A percentile compares a stretch with the other conserved stretches of the same genome.
These are phyloP conservation scores for Aradophagus sp. DNA, from an alignment of 1,140 invertebrate species.

Conservation along the genomic window DNA sequence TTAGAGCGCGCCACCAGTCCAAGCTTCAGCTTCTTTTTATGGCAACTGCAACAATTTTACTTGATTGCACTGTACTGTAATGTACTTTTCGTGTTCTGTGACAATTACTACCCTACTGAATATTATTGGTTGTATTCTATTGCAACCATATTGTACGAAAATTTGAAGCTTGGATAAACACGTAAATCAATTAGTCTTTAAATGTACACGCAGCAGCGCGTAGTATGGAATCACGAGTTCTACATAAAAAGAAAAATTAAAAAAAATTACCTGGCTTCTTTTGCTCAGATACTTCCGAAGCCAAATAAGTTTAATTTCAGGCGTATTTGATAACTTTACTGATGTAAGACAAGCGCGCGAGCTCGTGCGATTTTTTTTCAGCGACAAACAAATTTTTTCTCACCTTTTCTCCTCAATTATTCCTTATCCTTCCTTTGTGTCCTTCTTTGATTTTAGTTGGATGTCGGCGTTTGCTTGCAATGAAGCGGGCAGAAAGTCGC, in stretches of 20 bases:
- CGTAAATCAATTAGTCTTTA: constrained; percentile 34
- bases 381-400: too few species aligned
- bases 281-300: constrained; percentile 39
- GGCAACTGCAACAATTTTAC: too few species aligned
- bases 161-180: constrained; percentile 28
- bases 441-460: too few species aligned
- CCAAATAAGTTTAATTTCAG: constrained; percentile 68
- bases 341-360: constrained; percentile 54
- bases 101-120: too few species aligned
- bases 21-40: constrained; percentile 24
- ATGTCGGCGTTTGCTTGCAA: too few species aligned
- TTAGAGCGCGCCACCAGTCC: constrained; percentile 59
- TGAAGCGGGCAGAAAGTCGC: constrained; percentile 29
- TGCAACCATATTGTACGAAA: constrained; percentile 6
- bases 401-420: too few species aligned
- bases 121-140: too few species aligned
- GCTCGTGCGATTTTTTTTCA: constrained; percentile 59
- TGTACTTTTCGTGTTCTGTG: too few species aligned
- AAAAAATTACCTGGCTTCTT: constrained; percentile 1
- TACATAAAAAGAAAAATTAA: constrained; percentile 6
- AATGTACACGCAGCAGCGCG: constrained; percentile 31
- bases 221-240: constrained; percentile 12
- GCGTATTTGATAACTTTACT: constrained; percentile 61
- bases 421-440: too few species aligned
- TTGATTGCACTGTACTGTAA: too few species aligned